These are phyloP conservation scores for Pituophis catenifer DNA, from an alignment of 2,113 vertebrate species.

Conservation along the genomic window DNA sequence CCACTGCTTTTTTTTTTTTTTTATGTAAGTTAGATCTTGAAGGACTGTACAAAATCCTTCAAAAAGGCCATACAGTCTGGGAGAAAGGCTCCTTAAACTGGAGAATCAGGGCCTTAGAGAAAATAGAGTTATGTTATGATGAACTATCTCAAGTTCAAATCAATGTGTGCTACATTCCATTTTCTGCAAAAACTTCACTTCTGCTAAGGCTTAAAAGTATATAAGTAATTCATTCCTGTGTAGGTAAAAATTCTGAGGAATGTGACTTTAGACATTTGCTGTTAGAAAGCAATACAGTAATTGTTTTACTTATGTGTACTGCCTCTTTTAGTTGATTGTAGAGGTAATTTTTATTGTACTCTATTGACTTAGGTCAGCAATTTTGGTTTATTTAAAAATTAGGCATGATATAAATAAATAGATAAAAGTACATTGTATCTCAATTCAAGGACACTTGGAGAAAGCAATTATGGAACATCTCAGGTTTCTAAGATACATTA, in stretches of 20 bases:
- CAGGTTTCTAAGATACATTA: background rate
- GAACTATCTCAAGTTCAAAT: background rate
- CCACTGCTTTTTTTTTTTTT: background rate
- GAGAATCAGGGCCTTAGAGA: background rate
- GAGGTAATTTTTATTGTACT: background rate
- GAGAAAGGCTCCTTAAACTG: background rate
- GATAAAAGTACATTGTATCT: conserved; percentile 8
- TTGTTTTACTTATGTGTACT: background rate
- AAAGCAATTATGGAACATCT: conserved; percentile 14
- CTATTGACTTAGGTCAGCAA: background rate
- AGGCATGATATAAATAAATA: conserved; percentile 8
- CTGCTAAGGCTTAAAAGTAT: background rate
- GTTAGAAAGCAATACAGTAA: background rate
- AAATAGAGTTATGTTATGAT: background rate
- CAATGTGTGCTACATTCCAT: background rate
- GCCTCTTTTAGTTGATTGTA: background rate
- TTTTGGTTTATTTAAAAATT: background rate
- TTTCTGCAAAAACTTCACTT: background rate
- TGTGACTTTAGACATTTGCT: background rate
- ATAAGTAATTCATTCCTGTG: background rate
- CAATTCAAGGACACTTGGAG: background rate
- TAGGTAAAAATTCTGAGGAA: background rate
- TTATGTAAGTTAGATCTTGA: background rate
- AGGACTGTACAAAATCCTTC: background rate
- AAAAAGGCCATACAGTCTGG: background rate